Base-by-base conservation (phyloP, 2,888 invertebrate genomes). In the Cordilura impudica region DNA sequence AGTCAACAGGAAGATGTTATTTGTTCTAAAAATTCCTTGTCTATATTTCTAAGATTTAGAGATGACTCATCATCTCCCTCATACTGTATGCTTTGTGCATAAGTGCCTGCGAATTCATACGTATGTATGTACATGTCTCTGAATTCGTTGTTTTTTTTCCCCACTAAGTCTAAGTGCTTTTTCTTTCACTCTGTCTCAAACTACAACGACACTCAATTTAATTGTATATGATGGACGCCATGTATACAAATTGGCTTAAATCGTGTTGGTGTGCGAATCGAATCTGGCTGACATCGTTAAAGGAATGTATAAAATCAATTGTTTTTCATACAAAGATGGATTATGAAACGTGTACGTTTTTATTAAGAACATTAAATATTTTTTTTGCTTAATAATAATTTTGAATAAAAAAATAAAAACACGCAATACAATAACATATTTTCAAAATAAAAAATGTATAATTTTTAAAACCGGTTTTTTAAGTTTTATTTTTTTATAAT, bases 311-410 rank as follows among this genome's bases (percentile, higher is more conserved):
- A 14, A 39, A 56, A 65, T 35, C 35, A 31, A 54, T 67, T 60
- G 43, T 16, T 51, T 58, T 49, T 16, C 7, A 16, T 35, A 58
- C 12, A 4, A 29, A 6, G 19, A 49, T 43, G 47, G 43, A 23
- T 73, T 73, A n/a, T 49, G 45, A 29, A 74, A 58, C 60, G 43
- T 60, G 66, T 23, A 23, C 21, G 29, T 21, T 65, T 65, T 73
- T 39, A 7, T 58, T 43, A 39, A 65, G 39, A 43, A 45, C 16
- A 31, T 54, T 54, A 35, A 47, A 72, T 63, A 54, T 54, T 31
- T 35, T 43, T 19, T 56, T 43, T 31, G 35, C 63, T 47, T 35
- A 47, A 23, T n/a, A 39, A 39, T n/a, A n/a, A n/a, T 39, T n/a
- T 39, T 12, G n/a, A n/a, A 39, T 39, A n/a, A 5, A n/a, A 1